Evolutionary conservation across 2,797 vertebrate species (phyloP).

Genomic region (Gallirallus australis): DNA sequence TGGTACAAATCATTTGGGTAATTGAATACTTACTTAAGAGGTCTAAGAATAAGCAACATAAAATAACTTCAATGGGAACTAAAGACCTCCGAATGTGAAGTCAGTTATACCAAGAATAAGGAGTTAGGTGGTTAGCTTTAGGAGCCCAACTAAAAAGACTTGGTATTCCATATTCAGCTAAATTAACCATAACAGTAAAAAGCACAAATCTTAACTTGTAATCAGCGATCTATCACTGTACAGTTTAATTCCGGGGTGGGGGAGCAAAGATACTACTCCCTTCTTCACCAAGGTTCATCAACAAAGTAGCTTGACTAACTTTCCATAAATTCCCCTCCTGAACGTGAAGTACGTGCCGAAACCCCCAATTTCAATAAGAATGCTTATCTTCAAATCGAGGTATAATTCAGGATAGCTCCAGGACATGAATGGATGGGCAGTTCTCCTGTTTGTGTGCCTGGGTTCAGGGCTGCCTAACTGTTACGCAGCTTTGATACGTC

Average conservation of each 20-base stretch:
- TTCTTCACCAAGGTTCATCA: constrained; percentile 50
- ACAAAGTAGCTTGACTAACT: constrained; percentile 28
- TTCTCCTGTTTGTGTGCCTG: not conserved
- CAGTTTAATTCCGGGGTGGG: not conserved
- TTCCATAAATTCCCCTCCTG: constrained; percentile 47
- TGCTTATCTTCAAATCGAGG: not conserved
- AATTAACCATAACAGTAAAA: not conserved
- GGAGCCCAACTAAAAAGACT: not conserved
- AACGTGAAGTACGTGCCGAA: not conserved
- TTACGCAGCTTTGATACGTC: accelerated
- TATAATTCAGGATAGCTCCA: constrained; percentile 28
- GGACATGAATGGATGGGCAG: constrained; percentile 43
- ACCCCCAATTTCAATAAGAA: not conserved
- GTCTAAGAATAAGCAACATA: not conserved
- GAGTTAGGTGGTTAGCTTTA: not conserved
- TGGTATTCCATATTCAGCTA: not conserved
- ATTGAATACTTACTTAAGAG: not conserved
- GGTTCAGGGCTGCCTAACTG: not conserved
- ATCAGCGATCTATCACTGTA: not conserved
- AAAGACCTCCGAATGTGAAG: not conserved
- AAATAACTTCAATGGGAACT: not conserved
- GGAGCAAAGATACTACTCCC: not conserved
- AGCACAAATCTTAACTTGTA: not conserved
- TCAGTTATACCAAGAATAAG: not conserved
- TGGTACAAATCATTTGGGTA: accelerated